These are phyloP conservation scores for Calycopis cecrops DNA, from an alignment of 1,140 invertebrate species.

Conservation along the genomic window DNA sequence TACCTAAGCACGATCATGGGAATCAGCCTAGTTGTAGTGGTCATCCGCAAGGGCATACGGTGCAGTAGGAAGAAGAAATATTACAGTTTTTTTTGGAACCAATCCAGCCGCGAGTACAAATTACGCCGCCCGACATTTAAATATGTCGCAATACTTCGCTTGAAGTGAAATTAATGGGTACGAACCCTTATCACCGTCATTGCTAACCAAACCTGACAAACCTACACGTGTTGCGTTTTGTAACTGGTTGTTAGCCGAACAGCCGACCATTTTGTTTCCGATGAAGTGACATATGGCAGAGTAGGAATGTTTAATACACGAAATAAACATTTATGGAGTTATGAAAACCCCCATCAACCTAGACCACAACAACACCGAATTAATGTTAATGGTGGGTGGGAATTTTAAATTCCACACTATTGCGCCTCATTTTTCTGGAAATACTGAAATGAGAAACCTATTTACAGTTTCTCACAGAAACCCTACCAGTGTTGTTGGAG, in stretches of 20 bases:
- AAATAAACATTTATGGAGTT: too few species aligned
- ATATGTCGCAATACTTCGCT: slow-evolving; percentile 5
- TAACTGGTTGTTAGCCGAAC: slow-evolving; percentile 7
- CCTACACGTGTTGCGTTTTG: slow-evolving; percentile 7
- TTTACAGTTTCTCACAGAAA: slow-evolving; percentile 1
- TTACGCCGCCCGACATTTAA: neutral
- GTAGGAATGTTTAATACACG: neutral
- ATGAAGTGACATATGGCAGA: neutral
- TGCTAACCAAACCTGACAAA: neutral
- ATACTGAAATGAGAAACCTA: neutral
- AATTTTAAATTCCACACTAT: slow-evolving; percentile 12
- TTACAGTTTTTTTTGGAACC: neutral
- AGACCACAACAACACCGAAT: neutral
- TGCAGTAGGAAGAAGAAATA: neutral
- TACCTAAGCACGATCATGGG: too few species aligned
- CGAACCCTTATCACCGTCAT: neutral
- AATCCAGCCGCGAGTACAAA: slow-evolving; percentile 2
- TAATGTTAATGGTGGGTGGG: slow-evolving; percentile 3
- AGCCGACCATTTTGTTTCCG: neutral
- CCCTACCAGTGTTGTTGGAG: slow-evolving; percentile 4
- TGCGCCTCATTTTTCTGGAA: slow-evolving; percentile 5
- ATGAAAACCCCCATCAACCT: neutral
- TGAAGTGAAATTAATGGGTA: slow-evolving; percentile 1
- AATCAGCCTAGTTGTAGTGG: neutral
- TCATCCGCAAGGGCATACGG: neutral